A percentile compares a stretch with the other conserved stretches of the same genome.
phyloP scores from a whole-genome alignment of 1,140 invertebrate genomes.

The Metopolophium dirhodum region DNA sequence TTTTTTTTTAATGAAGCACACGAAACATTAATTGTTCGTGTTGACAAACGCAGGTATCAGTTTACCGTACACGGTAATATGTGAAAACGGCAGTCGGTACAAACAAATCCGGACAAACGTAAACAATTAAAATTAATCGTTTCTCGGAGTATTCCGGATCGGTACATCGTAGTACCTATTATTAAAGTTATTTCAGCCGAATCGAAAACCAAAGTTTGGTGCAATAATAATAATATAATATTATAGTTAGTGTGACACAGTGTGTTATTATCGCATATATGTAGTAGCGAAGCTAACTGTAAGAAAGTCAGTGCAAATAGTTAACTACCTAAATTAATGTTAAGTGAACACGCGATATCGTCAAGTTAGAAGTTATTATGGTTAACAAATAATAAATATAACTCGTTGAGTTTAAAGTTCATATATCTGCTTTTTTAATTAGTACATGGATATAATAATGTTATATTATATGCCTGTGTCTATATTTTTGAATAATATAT shows the following conservation, averaged over 20 bases:
- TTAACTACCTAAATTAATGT: neutral
- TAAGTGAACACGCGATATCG: neutral
- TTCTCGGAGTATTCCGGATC: neutral
- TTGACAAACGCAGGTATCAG: conserved; percentile 30
- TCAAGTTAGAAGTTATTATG: too few relatives aligned
- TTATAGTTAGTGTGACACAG: neutral
- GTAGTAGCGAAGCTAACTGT: too few relatives aligned
- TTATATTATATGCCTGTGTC: neutral
- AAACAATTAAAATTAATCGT: conserved; percentile 28
- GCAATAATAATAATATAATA: neutral
- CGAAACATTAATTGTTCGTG: conserved; percentile 32
- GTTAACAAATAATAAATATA: too few relatives aligned
- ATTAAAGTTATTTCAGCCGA: neutral
- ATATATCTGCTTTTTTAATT: too few relatives aligned
- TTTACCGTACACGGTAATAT: neutral
- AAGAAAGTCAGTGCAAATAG: neutral
- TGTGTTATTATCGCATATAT: neutral
- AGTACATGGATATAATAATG: too few relatives aligned
- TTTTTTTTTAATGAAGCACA: neutral
- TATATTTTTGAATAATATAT: neutral
- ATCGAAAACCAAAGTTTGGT: neutral
- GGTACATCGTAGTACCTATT: neutral
- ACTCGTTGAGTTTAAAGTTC: too few relatives aligned
- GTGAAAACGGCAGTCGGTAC: neutral
- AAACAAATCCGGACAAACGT: neutral